Evolutionary conservation across 2,797 vertebrate species (phyloP), one percentile per base, ranked within the genome.

Genomic region (Malacoctenus gilli): DNA sequence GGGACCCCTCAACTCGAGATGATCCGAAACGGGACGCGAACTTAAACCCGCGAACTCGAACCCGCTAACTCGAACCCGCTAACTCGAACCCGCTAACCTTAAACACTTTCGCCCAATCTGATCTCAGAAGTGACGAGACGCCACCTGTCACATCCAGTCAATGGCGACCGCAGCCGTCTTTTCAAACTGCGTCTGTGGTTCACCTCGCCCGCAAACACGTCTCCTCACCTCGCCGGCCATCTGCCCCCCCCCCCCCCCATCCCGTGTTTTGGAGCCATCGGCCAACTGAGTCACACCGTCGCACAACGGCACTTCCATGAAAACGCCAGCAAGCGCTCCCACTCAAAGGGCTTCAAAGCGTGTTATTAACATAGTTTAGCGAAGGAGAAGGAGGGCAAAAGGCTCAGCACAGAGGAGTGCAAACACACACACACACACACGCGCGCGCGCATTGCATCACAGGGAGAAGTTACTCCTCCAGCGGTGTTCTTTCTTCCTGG

Each of bases 331-430:
- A n/a, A 75, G 75, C 60, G 68, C 78, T 80, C 72, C 73, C 63
- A 75, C 80, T 78, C 70, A 42, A 69, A 80, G 62, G 60, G 51
- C 46, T 56, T 79, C 63, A 56, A 72, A 83, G 63, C 61, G 6
- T 86, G 43, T 85, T 79, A 89, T 89, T 89, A 88, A 85, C 83
- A 89, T 78, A 84, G 80, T 80, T 89, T 72, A 80, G 69, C 43
- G 42, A 37, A 68, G 54, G 59, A 68, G 73, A 71, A 72, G 65
- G 75, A 80, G 56, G 75, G 51, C 65, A 72, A 78, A 70, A 28
- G 47, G 65, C 65, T 66, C 68, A n/a, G 54, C 25, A 64, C 57
- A 77, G 68, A 76, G 74, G 61, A 67, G 62, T n/a, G 66, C 47
- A 63, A 80, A 72, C 59, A 16, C 18, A 47, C 40, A 31, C 50